These are phyloP conservation scores for Phaonia tiefii DNA, from an alignment of 2,888 invertebrate species.

Conservation along the genomic window DNA sequence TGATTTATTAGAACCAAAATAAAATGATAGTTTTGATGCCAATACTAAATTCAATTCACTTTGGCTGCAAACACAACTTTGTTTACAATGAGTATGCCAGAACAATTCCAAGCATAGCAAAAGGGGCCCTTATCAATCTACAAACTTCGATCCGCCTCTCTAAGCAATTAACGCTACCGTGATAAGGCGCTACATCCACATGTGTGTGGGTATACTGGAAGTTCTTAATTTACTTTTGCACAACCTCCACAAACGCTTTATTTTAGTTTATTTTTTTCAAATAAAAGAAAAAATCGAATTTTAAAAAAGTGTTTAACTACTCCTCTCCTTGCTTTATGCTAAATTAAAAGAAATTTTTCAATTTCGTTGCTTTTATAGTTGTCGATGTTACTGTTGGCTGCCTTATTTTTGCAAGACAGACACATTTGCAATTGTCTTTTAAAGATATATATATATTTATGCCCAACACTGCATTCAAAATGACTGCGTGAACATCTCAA, in stretches of 20 bases:
- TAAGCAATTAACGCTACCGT: slow-evolving; percentile 3
- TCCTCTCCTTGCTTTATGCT: slow-evolving; percentile 73
- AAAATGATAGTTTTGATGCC: too few relatives aligned
- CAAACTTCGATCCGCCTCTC: background rate
- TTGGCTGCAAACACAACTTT: too few relatives aligned
- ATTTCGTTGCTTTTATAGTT: slow-evolving; percentile 61
- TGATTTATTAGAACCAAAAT: too few relatives aligned
- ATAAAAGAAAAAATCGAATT: slow-evolving; percentile 47
- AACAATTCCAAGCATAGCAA: too few relatives aligned
- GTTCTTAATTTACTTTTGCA: slow-evolving; percentile 55
- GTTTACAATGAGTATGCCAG: too few relatives aligned
- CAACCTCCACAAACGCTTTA: slow-evolving; percentile 41
- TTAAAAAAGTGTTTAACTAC: slow-evolving; percentile 60
- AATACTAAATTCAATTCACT: too few relatives aligned
- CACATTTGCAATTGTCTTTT: slow-evolving; percentile 56
- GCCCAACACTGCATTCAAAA: slow-evolving; percentile 66
- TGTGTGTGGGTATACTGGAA: slow-evolving; percentile 47
- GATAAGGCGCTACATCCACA: slow-evolving; percentile 17
- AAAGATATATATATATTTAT: slow-evolving; percentile 34
- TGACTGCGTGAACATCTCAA: slow-evolving; percentile 76
- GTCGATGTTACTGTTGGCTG: slow-evolving; percentile 45
- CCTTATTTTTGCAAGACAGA: slow-evolving; percentile 37
- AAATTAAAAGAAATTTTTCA: slow-evolving; percentile 77
- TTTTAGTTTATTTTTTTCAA: slow-evolving; percentile 22
- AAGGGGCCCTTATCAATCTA: slow-evolving; percentile 19